phyloP scores from a whole-genome alignment of 53 echinoderm and acorn worm species.

The Hippasteria phrygiana region DNA sequence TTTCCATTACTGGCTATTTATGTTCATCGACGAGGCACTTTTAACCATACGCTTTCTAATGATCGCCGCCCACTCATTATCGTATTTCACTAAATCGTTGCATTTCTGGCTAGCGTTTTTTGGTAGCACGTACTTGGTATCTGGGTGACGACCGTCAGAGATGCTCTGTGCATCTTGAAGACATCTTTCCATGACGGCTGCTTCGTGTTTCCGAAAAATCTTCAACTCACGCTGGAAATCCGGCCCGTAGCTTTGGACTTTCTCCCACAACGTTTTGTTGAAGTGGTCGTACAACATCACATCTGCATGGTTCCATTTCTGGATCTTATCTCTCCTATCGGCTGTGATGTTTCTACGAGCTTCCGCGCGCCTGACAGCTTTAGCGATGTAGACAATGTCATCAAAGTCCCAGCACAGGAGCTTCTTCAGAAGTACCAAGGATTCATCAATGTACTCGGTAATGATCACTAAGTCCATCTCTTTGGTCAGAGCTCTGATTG shows the following conservation, averaged over 20 bases:
- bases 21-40: no score
- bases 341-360: slow-evolving; percentile 13
- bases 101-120: no score
- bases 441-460: slow-evolving; percentile 75
- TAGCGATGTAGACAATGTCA: slow-evolving; percentile 70
- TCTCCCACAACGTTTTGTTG: slow-evolving; percentile 73
- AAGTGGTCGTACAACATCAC: slow-evolving; percentile 69
- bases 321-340: slow-evolving; percentile 28
- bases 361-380: slow-evolving; percentile 47
- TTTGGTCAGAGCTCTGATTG: slow-evolving; percentile 14
- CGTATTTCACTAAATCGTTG: no score
- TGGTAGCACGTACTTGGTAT: no score
- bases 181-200: not conserved
- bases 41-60: no score
- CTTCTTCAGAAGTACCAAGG: slow-evolving; percentile 65
- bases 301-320: slow-evolving; percentile 69
- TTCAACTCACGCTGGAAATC: slow-evolving; percentile 61
- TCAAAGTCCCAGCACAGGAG: slow-evolving; percentile 69
- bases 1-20: no score
- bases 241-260: slow-evolving; percentile 65
- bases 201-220: slow-evolving; percentile 31
- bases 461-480: slow-evolving; percentile 77
- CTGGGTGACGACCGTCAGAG: no score
- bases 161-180: no score
- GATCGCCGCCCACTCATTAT: no score